These are phyloP conservation scores for Sebastes variabilis DNA, from an alignment of 2,797 vertebrate species.

Conservation along the genomic window DNA sequence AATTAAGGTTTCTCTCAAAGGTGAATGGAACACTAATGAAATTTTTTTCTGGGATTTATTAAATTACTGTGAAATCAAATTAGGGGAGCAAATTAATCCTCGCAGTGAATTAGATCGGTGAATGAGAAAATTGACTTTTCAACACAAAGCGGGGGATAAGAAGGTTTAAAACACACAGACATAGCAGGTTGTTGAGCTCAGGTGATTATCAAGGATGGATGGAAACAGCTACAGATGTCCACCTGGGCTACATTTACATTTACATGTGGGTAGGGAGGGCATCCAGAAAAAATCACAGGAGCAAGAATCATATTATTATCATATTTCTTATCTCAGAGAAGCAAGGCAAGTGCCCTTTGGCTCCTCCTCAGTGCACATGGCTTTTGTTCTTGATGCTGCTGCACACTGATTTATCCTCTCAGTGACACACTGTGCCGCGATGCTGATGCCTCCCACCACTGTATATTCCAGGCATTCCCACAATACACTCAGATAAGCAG, in stretches of 20 bases:
- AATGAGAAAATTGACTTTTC: constrained; percentile 59
- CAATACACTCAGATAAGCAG: background rate
- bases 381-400: constrained; percentile 10
- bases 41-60: constrained; percentile 61
- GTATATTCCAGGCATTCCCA: background rate
- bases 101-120: constrained; percentile 50
- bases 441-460: background rate
- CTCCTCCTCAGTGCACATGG: background rate
- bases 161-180: background rate
- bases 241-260: constrained; percentile 13
- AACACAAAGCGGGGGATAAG: constrained; percentile 25
- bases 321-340: constrained; percentile 4
- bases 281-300: background rate
- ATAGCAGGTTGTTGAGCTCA: constrained; percentile 3
- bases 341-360: background rate
- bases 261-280: background rate
- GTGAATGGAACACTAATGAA: constrained; percentile 55
- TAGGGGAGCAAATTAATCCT: constrained; percentile 61
- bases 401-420: constrained; percentile 28
- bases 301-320: background rate
- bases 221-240: background rate
- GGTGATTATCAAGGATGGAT: constrained; percentile 21
- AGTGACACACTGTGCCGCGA: background rate
- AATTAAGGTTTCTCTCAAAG: constrained; percentile 64
- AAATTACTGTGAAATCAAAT: constrained; percentile 68